phyloP scores from a whole-genome alignment of 2,797 vertebrate genomes.

The Champsocephalus gunnari region DNA sequence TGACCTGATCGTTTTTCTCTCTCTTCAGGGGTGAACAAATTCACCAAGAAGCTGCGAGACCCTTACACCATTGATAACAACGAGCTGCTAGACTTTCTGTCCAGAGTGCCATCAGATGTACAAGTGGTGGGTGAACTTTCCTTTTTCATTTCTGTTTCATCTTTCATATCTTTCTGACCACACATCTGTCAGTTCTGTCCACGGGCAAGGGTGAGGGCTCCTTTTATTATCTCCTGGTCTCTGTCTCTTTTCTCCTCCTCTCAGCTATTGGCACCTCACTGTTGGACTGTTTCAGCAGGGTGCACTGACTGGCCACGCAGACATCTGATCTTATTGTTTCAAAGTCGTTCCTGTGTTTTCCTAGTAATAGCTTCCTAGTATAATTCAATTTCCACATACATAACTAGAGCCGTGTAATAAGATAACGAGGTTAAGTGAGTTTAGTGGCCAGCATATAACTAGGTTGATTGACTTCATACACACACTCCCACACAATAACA shows the following conservation, averaged over 20 bases:
- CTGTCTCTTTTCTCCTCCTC: conserved; percentile 1
- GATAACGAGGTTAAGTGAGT: conserved; percentile 79
- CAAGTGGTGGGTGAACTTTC: conserved; percentile 91
- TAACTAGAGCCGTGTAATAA: conserved; percentile 66
- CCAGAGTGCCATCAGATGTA: conserved; percentile 96
- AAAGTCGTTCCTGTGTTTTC: conserved; percentile 64
- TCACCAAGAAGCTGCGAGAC: conserved; percentile 97
- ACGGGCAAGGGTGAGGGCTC: conserved; percentile 21
- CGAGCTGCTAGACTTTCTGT: conserved; percentile 96
- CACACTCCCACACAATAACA: conserved; percentile 68
- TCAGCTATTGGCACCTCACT: conserved; percentile 26
- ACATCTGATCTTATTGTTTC: conserved; percentile 64
- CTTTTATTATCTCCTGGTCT: conserved; percentile 32
- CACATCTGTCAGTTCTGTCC: conserved; percentile 22
- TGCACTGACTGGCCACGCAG: conserved; percentile 36
- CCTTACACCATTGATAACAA: conserved; percentile 98
- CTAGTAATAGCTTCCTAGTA: conserved; percentile 66
- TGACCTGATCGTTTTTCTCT: conserved; percentile 28
- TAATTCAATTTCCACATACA: conserved; percentile 75
- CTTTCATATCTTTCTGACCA: conserved; percentile 39
- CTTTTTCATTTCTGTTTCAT: conserved; percentile 36
- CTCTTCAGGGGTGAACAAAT: conserved; percentile 95
- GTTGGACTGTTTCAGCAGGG: conserved; percentile 26
- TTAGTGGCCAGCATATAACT: conserved; percentile 69
- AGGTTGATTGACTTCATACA: conserved; percentile 76